Base-by-base conservation (phyloP, 1,140 invertebrate species). In the Drosophila mayri region DNA sequence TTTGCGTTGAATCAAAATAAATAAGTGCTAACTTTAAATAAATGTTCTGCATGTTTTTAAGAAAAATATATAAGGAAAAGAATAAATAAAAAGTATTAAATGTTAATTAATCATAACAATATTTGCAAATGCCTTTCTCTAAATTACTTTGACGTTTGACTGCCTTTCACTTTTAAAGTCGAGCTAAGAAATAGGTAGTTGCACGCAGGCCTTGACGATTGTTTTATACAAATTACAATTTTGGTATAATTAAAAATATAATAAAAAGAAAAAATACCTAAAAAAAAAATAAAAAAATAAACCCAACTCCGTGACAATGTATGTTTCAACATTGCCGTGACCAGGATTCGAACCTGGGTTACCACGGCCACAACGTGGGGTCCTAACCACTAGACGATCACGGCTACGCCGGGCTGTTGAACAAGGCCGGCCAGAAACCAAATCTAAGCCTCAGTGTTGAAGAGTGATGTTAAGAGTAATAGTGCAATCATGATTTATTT, bases 301-400 rank as follows among this genome's bases (percentile, higher is more conserved):
- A 8, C 59, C 71, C 70, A 9, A 55, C 58, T 81, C 94, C 94
- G 93, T 93, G 93, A 94, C 94, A 94, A 93, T 93, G 93, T 73
- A 1, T 66, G 1, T 61, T 44, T 12, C 49, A 73, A 85, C 93
- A 95, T 94, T 97, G 96, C 91, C 91, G 95, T 96, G 96, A 97
- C 96, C 96, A 96, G 96, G 96, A 97, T 96, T 97, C 96, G 96
- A 96, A 96, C 95, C 96, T 96, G 96, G 96, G 96, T 97, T 97
- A 96, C 95, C 96, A 96, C 96, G 96, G 96, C 96, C 96, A 96
- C 95, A 96, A 96, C 95, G 96, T 95, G 95, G 95, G 95, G 95
- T 96, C 95, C 96, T 96, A 96, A 96, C 95, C 95, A 96, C 95
- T 96, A 96, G 94, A 96, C 95, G 95, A 96, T 96, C 95, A 96